These are phyloP conservation scores for Ophiodon elongatus DNA, from an alignment of 2,113 vertebrate genomes.

Conservation along the genomic window DNA sequence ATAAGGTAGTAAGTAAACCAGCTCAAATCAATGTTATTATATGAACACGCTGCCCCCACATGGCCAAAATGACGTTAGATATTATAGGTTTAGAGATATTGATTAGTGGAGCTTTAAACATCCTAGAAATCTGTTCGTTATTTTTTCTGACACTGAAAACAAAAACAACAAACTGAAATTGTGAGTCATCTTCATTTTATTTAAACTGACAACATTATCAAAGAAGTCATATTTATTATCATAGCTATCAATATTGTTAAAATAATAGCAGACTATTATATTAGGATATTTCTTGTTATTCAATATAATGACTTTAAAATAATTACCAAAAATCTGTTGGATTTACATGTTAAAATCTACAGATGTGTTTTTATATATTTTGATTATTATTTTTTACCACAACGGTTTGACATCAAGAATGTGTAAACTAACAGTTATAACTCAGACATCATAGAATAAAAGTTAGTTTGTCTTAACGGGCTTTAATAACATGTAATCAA, in stretches of 20 bases:
- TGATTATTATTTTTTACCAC: background rate
- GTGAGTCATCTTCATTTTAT: conserved; percentile 15
- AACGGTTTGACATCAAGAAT: background rate
- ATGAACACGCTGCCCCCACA: too few relatives aligned
- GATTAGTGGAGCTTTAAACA: background rate
- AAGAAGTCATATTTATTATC: background rate
- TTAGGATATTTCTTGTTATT: background rate
- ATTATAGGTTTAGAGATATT: background rate
- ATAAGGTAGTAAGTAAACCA: background rate
- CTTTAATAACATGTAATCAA: background rate
- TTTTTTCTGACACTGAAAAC: background rate
- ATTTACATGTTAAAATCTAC: background rate
- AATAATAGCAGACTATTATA: background rate
- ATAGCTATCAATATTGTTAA: background rate
- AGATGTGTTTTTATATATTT: background rate
- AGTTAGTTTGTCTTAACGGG: background rate
- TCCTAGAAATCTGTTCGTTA: background rate
- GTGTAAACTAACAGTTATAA: background rate
- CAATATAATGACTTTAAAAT: background rate
- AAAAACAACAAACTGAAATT: background rate
- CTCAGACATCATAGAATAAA: too few relatives aligned
- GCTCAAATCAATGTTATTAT: background rate
- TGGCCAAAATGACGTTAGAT: background rate
- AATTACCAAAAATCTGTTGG: background rate
- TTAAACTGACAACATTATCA: background rate